Conservation (phyloP, 1,140 invertebrate species). For the Anastrepha ludens region DNA sequence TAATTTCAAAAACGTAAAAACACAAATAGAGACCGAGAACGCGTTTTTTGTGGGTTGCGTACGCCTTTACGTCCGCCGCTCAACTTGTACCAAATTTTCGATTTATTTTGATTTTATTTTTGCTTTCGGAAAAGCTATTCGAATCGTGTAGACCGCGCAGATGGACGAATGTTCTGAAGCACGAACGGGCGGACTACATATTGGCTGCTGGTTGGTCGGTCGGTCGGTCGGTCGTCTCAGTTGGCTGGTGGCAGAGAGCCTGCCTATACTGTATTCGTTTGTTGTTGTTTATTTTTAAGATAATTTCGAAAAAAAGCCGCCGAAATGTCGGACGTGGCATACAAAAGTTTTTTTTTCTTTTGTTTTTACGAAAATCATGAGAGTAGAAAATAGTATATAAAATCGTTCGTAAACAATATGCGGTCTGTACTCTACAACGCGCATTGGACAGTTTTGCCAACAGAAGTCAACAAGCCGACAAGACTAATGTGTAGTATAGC, state of each 20-base stretch:
- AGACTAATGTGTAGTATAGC: too few species aligned
- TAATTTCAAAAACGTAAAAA: slow-evolving; percentile 22
- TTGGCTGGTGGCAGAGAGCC: neutral
- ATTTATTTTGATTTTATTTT: slow-evolving; percentile 55
- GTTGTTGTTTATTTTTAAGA: neutral
- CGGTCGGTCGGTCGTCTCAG: neutral
- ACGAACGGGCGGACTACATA: slow-evolving; percentile 5
- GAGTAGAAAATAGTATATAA: neutral
- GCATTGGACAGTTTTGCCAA: neutral
- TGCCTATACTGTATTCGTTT: neutral
- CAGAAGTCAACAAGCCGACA: too few species aligned
- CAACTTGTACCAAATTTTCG: slow-evolving; percentile 56
- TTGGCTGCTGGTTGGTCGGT: neutral
- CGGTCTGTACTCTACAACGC: neutral
- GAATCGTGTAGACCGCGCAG: slow-evolving; percentile 18
- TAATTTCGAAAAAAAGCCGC: slow-evolving; percentile 29
- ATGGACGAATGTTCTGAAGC: neutral
- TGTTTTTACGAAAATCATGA: slow-evolving; percentile 18
- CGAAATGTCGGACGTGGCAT: slow-evolving; percentile 10
- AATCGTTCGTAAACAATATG: slow-evolving; percentile 30
- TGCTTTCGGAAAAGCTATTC: slow-evolving; percentile 39
- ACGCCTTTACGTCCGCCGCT: slow-evolving; percentile 57
- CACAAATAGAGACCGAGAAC: slow-evolving; percentile 20
- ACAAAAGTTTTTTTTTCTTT: slow-evolving; percentile 21
- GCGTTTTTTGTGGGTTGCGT: slow-evolving; percentile 19